phyloP scores from a whole-genome alignment of 2,797 vertebrate genomes.

The Schizopygopsis pylzovi region DNA sequence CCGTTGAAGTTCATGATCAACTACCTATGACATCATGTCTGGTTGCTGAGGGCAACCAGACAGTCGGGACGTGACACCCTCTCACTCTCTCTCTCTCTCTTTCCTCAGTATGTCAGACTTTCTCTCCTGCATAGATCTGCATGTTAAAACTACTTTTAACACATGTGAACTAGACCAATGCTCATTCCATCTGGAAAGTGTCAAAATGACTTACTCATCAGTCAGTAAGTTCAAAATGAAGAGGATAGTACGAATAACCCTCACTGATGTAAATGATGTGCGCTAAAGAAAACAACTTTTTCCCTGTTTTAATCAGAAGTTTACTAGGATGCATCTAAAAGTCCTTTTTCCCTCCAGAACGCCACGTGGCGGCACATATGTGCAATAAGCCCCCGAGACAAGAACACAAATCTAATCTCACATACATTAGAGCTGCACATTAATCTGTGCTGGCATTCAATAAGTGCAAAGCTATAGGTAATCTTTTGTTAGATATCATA shows the following conservation, averaged over 20 bases:
- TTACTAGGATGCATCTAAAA: neutral
- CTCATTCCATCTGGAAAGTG: neutral
- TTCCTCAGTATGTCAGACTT: slow-evolving; percentile 59
- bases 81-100: slow-evolving; percentile 60
- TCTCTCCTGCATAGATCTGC: slow-evolving; percentile 35
- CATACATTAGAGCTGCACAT: neutral
- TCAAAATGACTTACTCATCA: neutral
- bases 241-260: neutral
- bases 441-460: neutral
- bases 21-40: slow-evolving; percentile 94
- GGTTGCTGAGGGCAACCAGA: slow-evolving; percentile 90
- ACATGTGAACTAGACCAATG: neutral
- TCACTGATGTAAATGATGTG: neutral
- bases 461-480: neutral
- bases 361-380: neutral
- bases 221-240: neutral
- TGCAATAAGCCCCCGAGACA: neutral
- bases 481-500: neutral
- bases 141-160: slow-evolving; percentile 33
- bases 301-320: neutral
- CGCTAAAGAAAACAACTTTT: neutral
- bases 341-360: neutral
- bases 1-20: slow-evolving; percentile 86
- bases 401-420: neutral
- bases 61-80: slow-evolving; percentile 86